Evolutionary conservation across 2,797 vertebrate genomes (phyloP).

Genomic region (Cryptoprocta ferox): DNA sequence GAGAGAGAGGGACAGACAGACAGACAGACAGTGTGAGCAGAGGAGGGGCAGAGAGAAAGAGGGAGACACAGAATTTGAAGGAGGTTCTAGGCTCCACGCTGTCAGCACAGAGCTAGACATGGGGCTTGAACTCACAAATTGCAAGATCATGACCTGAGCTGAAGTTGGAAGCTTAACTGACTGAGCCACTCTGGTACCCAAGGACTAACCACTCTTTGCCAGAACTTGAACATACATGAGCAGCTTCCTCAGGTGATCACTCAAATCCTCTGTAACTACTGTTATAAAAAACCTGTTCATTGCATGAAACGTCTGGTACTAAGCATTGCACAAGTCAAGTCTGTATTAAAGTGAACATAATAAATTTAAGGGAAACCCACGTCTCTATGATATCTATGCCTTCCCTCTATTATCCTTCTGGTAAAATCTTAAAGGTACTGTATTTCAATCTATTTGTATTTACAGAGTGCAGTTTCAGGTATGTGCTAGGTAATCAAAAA

Average conservation of each 20-base stretch:
- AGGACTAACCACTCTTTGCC: not conserved
- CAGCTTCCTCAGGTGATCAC: not conserved
- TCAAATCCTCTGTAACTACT: not conserved
- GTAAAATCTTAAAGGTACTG: not conserved
- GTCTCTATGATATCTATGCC: not conserved
- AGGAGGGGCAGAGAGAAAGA: no score
- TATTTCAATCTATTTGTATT: not conserved
- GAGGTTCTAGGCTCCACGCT: no score
- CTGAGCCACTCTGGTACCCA: not conserved
- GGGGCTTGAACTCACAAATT: no score
- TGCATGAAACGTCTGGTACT: not conserved
- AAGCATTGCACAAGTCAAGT: not conserved
- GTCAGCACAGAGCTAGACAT: no score
- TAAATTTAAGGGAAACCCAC: not conserved
- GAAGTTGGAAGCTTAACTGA: no score
- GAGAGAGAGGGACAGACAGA: no score
- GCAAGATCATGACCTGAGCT: no score
- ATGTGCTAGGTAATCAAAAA: not conserved
- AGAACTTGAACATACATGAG: not conserved
- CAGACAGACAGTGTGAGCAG: no score
- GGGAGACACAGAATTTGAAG: no score
- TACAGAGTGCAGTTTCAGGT: not conserved
- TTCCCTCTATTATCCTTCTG: not conserved
- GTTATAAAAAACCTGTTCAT: not conserved
- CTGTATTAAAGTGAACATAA: not conserved